These are phyloP conservation scores for Oceanodroma leucorhoa DNA, from an alignment of 2,797 vertebrate genomes.

Conservation along the genomic window DNA sequence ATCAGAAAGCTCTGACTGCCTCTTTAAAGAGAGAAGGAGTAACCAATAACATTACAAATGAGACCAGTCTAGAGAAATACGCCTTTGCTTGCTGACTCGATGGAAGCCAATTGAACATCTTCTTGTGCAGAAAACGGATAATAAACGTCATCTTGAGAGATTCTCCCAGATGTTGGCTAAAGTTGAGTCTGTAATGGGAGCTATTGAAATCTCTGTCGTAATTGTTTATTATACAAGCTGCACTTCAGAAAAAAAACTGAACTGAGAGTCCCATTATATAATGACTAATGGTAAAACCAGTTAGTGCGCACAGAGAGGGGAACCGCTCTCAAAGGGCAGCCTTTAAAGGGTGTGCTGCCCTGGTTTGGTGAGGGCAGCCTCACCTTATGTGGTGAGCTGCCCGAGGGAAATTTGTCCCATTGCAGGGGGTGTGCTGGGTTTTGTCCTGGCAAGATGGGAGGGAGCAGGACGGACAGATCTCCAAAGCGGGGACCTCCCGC, in stretches of 20 bases:
- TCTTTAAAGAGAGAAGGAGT: neutral
- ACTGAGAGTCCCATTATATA: neutral
- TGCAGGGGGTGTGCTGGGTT: neutral
- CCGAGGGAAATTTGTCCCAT: neutral
- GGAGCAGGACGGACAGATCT: neutral
- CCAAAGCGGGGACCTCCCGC: neutral
- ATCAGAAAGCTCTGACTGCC: neutral
- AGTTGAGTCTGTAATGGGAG: neutral
- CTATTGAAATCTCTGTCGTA: neutral
- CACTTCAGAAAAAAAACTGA: neutral
- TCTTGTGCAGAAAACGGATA: neutral
- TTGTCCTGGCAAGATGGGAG: neutral
- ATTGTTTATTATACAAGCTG: neutral
- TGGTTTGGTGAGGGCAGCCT: neutral
- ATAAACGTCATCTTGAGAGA: neutral
- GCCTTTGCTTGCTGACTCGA: neutral
- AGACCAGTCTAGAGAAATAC: neutral
- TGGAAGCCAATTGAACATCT: neutral
- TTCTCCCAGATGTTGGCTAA: neutral
- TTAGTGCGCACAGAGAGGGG: neutral
- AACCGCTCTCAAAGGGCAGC: neutral
- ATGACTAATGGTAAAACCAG: neutral
- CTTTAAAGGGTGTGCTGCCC: neutral
- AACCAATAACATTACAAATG: neutral
- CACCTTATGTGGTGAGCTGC: accelerated